Conservation (phyloP, 2,888 invertebrate species). For the Eustalomyia histrio region DNA sequence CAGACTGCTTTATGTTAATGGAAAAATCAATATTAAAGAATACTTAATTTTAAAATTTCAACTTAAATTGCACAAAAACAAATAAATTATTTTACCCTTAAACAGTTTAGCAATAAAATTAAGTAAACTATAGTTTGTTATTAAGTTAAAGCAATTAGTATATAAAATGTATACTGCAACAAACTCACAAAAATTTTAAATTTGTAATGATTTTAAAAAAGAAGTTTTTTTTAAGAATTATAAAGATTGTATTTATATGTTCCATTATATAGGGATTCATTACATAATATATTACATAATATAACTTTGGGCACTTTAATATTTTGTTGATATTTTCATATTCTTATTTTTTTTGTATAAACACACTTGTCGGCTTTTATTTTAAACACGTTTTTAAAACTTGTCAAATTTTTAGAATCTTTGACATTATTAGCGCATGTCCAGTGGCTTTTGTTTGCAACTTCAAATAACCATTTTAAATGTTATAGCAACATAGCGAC, state of each 20-base stretch:
- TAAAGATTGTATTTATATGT: too few species aligned
- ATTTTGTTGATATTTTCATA: too few species aligned
- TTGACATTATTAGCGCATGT: constrained; percentile 59
- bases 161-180: background rate
- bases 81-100: constrained; percentile 3
- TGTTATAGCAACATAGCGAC: constrained; percentile 12
- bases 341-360: background rate
- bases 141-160: too few species aligned
- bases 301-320: too few species aligned
- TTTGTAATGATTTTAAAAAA: background rate
- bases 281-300: too few species aligned
- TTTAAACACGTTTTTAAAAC: constrained; percentile 41
- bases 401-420: constrained; percentile 44
- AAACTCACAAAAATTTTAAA: background rate
- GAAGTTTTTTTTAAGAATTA: background rate
- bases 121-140: background rate
- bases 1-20: constrained; percentile 8
- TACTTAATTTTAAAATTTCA: background rate
- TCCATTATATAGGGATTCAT: too few species aligned
- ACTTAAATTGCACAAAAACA: background rate
- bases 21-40: constrained; percentile 55
- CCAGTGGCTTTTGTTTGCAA: constrained; percentile 40
- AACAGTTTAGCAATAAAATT: background rate
- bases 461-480: background rate
- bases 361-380: constrained; percentile 50